phyloP scores from a whole-genome alignment of 2,113 vertebrate genomes.

The Scomber japonicus region DNA sequence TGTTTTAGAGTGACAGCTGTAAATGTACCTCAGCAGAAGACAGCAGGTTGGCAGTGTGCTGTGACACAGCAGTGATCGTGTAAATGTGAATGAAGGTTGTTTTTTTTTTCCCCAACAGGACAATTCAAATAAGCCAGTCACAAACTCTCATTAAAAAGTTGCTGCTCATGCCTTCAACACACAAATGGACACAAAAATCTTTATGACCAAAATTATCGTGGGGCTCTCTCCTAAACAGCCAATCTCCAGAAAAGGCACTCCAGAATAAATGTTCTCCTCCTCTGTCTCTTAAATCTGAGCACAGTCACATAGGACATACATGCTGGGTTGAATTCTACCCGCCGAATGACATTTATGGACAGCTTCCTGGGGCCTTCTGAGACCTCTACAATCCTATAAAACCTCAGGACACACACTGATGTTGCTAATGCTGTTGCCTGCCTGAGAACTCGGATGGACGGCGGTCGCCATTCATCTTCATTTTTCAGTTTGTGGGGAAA shows the following conservation, averaged over 20 bases:
- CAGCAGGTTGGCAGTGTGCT: constrained; percentile 41
- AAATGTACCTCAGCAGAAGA: constrained; percentile 66
- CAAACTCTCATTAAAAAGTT: constrained; percentile 20
- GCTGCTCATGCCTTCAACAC: constrained; percentile 35
- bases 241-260: constrained; percentile 1
- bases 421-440: constrained; percentile 48
- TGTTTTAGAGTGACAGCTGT: constrained; percentile 29
- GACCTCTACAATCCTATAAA: constrained; percentile 25
- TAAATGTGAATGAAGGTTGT: constrained; percentile 61
- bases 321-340: background rate
- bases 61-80: constrained; percentile 32
- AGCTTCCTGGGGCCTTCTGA: constrained; percentile 20
- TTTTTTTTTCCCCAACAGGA: constrained; percentile 9
- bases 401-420: constrained; percentile 64
- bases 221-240: constrained; percentile 21
- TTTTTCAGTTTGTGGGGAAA: background rate
- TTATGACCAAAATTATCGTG: background rate
- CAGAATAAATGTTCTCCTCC: background rate
- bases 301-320: constrained; percentile 38
- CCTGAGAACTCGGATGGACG: constrained; percentile 29
- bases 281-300: constrained; percentile 45
- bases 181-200: constrained; percentile 20
- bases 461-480: constrained; percentile 19
- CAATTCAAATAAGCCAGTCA: constrained; percentile 16
- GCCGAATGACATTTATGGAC: constrained; percentile 27